phyloP scores from a whole-genome alignment of 2,113 vertebrate genomes.

The Mobula hypostoma region DNA sequence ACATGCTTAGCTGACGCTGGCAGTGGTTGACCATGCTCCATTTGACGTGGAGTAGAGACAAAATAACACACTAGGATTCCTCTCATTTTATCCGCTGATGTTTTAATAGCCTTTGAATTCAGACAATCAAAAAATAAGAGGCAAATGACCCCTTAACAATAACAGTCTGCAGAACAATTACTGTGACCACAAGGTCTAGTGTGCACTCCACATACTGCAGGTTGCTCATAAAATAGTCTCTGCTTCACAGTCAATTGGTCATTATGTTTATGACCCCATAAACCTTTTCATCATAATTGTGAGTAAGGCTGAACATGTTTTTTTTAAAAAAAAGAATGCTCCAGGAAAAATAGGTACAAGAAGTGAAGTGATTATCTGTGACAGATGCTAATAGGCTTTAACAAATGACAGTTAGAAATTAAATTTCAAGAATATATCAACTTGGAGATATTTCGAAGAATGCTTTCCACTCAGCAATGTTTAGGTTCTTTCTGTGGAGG shows the following conservation, averaged over 20 bases:
- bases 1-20: too few species aligned
- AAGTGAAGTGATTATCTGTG: slow-evolving; percentile 26
- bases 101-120: slow-evolving; percentile 37
- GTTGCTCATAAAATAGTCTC: slow-evolving; percentile 49
- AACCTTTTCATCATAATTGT: slow-evolving; percentile 54
- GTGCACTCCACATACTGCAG: slow-evolving; percentile 37
- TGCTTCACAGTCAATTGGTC: slow-evolving; percentile 47
- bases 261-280: slow-evolving; percentile 51
- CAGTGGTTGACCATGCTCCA: background rate
- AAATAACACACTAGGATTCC: slow-evolving; percentile 6
- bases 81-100: slow-evolving; percentile 28
- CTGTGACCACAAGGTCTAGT: slow-evolving; percentile 27
- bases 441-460: background rate
- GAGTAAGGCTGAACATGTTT: slow-evolving; percentile 50
- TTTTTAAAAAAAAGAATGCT: slow-evolving; percentile 40
- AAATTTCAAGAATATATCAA: background rate
- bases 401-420: slow-evolving; percentile 20
- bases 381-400: slow-evolving; percentile 17
- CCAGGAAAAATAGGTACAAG: background rate
- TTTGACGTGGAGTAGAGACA: background rate
- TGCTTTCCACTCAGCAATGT: background rate
- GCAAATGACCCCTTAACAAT: slow-evolving; percentile 36
- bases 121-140: slow-evolving; percentile 34
- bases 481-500: too few species aligned
- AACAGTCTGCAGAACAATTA: slow-evolving; percentile 33